Base-by-base conservation (phyloP, 2,113 vertebrate genomes). In the Columbina picui region DNA sequence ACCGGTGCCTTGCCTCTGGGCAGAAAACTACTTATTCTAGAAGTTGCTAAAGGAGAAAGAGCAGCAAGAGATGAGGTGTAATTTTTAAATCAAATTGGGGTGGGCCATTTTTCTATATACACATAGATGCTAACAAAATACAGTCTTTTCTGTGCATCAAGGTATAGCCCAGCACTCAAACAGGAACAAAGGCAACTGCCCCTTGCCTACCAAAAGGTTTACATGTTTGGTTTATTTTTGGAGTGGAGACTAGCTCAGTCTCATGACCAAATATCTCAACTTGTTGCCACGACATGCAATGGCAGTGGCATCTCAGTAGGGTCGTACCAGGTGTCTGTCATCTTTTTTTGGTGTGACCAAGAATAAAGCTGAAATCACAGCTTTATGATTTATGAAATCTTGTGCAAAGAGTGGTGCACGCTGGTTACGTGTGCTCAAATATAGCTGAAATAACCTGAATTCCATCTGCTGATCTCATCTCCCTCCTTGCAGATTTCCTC, bases 401-500 rank as follows among this genome's bases (percentile, higher is more conserved):
- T 50, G 29, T 55, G 43, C 56, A 41, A 30, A 52, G 43, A 49
- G 22, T 0, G 0, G 9, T 10, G 7, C 53, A 34, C 1, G 0
- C 43, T 34, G 26, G 4, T 49, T 57, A 12, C 0, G 0, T 21
- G 4, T 12, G 8, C 63, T 34, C 13, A 43, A 38, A 12, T 36
- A 16, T 10, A 41, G n/a, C 27, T 55, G 41, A 61, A 39, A 18
- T 13, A 7, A 45, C 22, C 43, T 70, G 32, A 57, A 55, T 65
- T 50, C 60, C 14, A 11, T 30, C 34, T 25, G n/a, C 56, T 70
- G 27, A 41, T 27, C 22, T 75, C 23, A n/a, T 34, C 50, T 76
- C 69, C n/a, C 52, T 53, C 21, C 38, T 71, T 0, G 0, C 36
- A 53, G 23, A 53, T 22, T 64, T 81, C 12, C 52, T 43, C 16